Conservation (phyloP, 2,888 invertebrate species). For the Cacoxenus indagator region DNA sequence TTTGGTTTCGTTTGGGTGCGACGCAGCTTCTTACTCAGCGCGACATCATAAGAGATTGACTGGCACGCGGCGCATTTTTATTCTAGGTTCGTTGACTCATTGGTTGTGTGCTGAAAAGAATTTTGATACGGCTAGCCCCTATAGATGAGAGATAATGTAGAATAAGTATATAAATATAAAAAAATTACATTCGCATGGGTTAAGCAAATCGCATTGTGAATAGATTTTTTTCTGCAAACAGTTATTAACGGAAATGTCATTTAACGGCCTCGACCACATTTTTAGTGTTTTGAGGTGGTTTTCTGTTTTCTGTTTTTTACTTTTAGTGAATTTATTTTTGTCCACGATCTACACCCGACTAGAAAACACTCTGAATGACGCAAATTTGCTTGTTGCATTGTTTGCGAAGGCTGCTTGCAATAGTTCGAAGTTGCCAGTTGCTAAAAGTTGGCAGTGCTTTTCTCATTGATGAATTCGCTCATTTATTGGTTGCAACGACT, state of each 20-base stretch:
- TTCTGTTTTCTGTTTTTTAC: not conserved
- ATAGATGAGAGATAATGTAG: not conserved
- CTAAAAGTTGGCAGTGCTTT: no score
- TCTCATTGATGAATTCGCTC: not conserved
- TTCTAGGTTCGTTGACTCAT: constrained; percentile 22
- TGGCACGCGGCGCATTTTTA: not conserved
- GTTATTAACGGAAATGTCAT: constrained; percentile 57
- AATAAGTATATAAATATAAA: not conserved
- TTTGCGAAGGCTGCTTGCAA: no score
- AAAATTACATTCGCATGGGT: not conserved
- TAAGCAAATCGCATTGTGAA: not conserved
- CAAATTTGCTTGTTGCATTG: no score
- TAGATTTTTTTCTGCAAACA: constrained; percentile 24
- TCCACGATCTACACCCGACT: no score
- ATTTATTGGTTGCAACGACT: not conserved
- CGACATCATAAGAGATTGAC: not conserved
- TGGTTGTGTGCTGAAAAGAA: not conserved
- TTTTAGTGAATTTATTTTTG: not conserved
- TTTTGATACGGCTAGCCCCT: not conserved
- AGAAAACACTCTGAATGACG: no score
- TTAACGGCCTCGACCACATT: constrained; percentile 60
- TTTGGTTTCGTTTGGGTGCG: not conserved
- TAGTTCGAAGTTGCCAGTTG: no score
- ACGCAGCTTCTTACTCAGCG: not conserved
- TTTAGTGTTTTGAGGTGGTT: no score